Conservation (phyloP, 2,888 invertebrate species). For the Diarsia brunnea region DNA sequence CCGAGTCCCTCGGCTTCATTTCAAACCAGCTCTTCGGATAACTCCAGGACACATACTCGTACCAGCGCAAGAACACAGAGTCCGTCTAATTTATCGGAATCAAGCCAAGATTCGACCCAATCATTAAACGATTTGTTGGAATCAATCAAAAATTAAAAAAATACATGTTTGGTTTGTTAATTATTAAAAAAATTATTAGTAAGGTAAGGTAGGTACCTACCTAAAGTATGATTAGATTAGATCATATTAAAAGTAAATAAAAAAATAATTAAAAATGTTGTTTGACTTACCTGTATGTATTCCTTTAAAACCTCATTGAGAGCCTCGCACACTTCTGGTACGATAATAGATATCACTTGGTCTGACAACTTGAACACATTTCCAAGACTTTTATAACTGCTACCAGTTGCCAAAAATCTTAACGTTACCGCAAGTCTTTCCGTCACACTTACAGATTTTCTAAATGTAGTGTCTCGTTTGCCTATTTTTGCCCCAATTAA, state of each 20-base stretch:
- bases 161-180: slow-evolving; percentile 23
- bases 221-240: slow-evolving; percentile 36
- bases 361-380: slow-evolving; percentile 64
- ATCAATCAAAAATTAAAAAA: slow-evolving; percentile 28
- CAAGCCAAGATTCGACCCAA: slow-evolving; percentile 50
- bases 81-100: slow-evolving; percentile 29
- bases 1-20: slow-evolving; percentile 33
- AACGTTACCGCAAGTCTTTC: slow-evolving; percentile 62
- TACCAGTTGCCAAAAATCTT: slow-evolving; percentile 65
- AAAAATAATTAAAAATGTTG: slow-evolving; percentile 39
- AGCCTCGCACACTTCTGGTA: slow-evolving; percentile 66
- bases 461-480: slow-evolving; percentile 25
- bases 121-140: slow-evolving; percentile 62
- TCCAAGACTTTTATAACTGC: slow-evolving; percentile 65
- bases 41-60: slow-evolving; percentile 36
- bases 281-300: slow-evolving; percentile 60
- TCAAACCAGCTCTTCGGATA: slow-evolving; percentile 33
- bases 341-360: slow-evolving; percentile 63
- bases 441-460: slow-evolving; percentile 39
- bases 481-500: slow-evolving; percentile 35
- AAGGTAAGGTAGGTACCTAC: slow-evolving; percentile 12
- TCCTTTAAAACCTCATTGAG: slow-evolving; percentile 61
- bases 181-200: slow-evolving; percentile 37
- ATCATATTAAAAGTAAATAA: slow-evolving; percentile 38
- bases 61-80: slow-evolving; percentile 48